Percentiles rank a stretch among this genome's conserved stretches.
These are phyloP conservation scores for Caenorhabditis angaria DNA, from an alignment of 2,888 invertebrate genomes.

Conservation along the genomic window DNA sequence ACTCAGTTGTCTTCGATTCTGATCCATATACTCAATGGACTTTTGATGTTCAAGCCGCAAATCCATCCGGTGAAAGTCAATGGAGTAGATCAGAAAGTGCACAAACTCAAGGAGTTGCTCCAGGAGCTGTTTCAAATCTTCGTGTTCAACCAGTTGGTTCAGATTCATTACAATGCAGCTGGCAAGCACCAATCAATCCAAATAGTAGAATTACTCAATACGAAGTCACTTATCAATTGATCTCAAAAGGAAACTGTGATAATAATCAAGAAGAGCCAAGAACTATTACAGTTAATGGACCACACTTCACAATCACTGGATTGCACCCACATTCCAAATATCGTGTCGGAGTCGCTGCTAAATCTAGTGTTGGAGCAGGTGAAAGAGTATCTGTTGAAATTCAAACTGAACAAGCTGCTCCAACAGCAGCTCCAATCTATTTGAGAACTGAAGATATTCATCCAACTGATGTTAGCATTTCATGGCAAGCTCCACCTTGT, in stretches of 20 bases:
- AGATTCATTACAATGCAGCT: conserved; percentile 66
- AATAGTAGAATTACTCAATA: conserved; percentile 70
- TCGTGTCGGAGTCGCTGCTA: conserved; percentile 70
- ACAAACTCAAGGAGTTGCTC: conserved; percentile 67
- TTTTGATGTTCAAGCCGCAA: conserved; percentile 71
- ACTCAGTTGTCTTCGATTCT: conserved; percentile 67
- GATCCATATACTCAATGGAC: conserved; percentile 71
- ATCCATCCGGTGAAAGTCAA: conserved; percentile 67
- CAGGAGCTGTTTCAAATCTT: conserved; percentile 69
- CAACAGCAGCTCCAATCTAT: conserved; percentile 67
- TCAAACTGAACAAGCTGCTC: conserved; percentile 68
- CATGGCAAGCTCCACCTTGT: conserved; percentile 72
- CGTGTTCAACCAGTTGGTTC: conserved; percentile 62
- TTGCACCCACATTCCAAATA: conserved; percentile 71
- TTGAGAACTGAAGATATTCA: conserved; percentile 61
- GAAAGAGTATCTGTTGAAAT: conserved; percentile 65
- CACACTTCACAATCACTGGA: conserved; percentile 65
- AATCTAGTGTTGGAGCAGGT: conserved; percentile 64
- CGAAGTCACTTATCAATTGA: conserved; percentile 72
- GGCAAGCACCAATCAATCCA: conserved; percentile 69
- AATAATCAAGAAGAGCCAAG: conserved; percentile 61
- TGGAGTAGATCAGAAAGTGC: conserved; percentile 67
- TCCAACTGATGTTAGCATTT: conserved; percentile 56
- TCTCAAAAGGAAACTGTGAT: conserved; percentile 69
- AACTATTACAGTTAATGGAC: conserved; percentile 60